Evolutionary conservation across 2,113 vertebrate genomes (phyloP), one percentile per base, ranked within the genome.

Genomic region (Phaethornis superciliosus): DNA sequence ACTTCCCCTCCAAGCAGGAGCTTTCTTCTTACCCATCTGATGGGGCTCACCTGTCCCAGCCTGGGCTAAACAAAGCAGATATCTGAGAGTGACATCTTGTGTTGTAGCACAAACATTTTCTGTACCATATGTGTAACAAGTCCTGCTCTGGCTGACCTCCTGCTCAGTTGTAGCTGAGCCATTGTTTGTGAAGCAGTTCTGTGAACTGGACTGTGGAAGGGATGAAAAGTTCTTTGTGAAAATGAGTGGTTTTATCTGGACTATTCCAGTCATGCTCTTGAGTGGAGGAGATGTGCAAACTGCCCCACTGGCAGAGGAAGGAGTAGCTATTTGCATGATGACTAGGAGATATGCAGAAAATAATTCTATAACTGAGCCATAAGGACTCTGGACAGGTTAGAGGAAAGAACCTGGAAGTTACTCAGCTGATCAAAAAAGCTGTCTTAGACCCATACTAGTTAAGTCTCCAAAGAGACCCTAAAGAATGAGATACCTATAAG

Each of bases 371-470:
- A 69, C 7, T 64, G 28, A 90, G 79, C 37, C 51, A 7, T 24
- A 27, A 54, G 7, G 11, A 46, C 18, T 68, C 17, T 55, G 22
- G 27, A 28, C 7, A n/a, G 3, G 65, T 83, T 24, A 37, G 35
- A 80, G 44, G 40, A 26, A 44, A 56, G 23, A 78, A 56, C 5
- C 15, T 60, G 40, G 30, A 72, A 47, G 28, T 72, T 68, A 44
- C 7, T 77, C 0, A 0, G 10, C 22, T 72, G 11, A 33, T 68
- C 8, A 32, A 60, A 80, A 69, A 76, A 52, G 44, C 14, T 12
- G 1, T 62, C 65, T 7, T 3, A 62, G 55, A 58, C n/a, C 4
- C 2, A 1, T 35, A 40, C 44, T 27, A 55, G 10, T 63, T 87
- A 51, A 69, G 35, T 62, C 9, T 88, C 9, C 63, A 71, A 51